Percentiles rank a stretch among this genome's conserved stretches.
Conservation (phyloP, 1,140 invertebrate species). For the Apis mellifera region DNA sequence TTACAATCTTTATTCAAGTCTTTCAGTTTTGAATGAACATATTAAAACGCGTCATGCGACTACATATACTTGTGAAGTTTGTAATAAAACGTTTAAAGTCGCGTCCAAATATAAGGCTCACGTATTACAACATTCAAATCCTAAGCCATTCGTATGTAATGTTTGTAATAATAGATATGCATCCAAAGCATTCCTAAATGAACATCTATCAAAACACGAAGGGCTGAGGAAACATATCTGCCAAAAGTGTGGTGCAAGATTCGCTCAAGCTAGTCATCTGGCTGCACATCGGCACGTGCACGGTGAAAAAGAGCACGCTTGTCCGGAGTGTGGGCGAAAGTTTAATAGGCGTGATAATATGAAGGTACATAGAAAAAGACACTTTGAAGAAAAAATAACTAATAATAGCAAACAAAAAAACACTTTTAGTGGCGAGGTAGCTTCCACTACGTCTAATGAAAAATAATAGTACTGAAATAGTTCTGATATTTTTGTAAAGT, state of each 20-base stretch:
- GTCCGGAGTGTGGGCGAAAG: constrained; percentile 78
- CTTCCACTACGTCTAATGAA: constrained; percentile 53
- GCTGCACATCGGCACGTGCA: constrained; percentile 80
- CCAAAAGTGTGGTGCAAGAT: constrained; percentile 77
- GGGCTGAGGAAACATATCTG: constrained; percentile 79
- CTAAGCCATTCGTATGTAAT: constrained; percentile 77
- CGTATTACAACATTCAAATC: constrained; percentile 78
- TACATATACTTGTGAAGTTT: constrained; percentile 78
- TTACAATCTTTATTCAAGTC: constrained; percentile 79
- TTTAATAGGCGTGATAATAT: constrained; percentile 80
- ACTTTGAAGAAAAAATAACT: constrained; percentile 72
- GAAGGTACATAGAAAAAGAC: constrained; percentile 79
- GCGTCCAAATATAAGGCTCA: constrained; percentile 78
- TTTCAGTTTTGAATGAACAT: constrained; percentile 78
- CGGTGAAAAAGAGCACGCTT: constrained; percentile 78
- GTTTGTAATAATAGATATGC: constrained; percentile 80
- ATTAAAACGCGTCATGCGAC: constrained; percentile 78
- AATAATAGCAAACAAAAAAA: constrained; percentile 60
- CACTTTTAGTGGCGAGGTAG: constrained; percentile 18
- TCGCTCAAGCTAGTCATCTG: constrained; percentile 79
- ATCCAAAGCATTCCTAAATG: constrained; percentile 79
- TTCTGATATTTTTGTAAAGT: constrained; percentile 23
- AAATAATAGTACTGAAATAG: constrained; percentile 43
- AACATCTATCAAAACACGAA: constrained; percentile 78
- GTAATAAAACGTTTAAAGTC: constrained; percentile 78